Evolutionary conservation across 92 coral and sea anemone genomes (phyloP), one percentile per base, ranked within the genome.

Genomic region (Bergia sp.): DNA sequence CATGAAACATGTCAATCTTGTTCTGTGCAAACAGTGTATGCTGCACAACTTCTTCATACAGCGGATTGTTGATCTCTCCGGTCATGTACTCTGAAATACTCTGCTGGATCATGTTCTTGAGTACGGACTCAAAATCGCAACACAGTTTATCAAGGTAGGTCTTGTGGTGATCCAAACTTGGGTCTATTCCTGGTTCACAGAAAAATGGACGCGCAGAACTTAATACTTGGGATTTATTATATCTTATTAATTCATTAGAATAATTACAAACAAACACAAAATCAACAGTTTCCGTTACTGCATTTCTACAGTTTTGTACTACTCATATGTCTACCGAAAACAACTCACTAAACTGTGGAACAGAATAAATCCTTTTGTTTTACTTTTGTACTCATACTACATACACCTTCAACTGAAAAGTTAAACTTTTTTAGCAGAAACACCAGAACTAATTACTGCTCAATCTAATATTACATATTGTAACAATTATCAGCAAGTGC

Each of bases 11-110:
- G 42, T 77, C 91, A 37, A 92, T 44, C 84, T 89, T 95, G 37
- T 45, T 77, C 87, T 91, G 95, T 43, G 96, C 94, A 87, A 95
- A 95, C 85, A 89, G 83, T 29, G 90, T 89, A 85, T 95, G 98
- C 65, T 93, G 96, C 23, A 86, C 91, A 20, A 93, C 96, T 45
- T 95, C 98, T 67, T 89, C 88, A 38, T 93, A 93, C 80, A 95
- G 71, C 5, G 91, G 92, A 73, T 91, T 92, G 47, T 92, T 91
- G 41, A 92, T 90, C 78, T 86, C 86, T n/a, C 90, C 93, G 8
- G 61, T 82, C 79, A 78, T 92, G 85, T 89, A 81, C 85, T 95
- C 94, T 10, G 89, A 77, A 49, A 93, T 93, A 75, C 93, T 90
- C 37, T 90, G 89, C 20, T 77, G 67, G n/a, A 95, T 93, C 96